phyloP scores from a whole-genome alignment of 2,888 invertebrate species.

The Limnephilus marmoratus region DNA sequence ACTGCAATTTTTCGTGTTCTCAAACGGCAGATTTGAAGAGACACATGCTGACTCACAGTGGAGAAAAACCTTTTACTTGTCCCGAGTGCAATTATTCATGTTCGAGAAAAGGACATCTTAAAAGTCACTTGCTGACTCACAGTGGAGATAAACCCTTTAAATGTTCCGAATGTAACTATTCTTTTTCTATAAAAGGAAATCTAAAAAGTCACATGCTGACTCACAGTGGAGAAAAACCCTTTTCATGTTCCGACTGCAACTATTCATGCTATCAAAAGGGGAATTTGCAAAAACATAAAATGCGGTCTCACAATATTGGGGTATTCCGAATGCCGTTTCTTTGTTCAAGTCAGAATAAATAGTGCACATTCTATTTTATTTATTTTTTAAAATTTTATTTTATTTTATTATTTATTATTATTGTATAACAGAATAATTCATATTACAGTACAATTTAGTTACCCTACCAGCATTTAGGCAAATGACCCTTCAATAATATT shows the following conservation, averaged over 20 bases:
- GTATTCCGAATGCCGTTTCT: too few species aligned
- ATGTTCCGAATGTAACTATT: background rate
- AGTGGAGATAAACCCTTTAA: background rate
- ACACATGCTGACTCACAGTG: slow-evolving; percentile 16
- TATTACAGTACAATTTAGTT: too few species aligned
- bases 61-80: background rate
- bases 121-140: background rate
- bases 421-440: too few species aligned
- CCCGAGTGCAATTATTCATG: background rate
- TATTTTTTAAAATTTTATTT: too few species aligned
- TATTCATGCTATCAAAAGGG: background rate
- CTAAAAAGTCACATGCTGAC: background rate
- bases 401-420: too few species aligned
- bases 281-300: background rate
- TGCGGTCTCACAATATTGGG: too few species aligned
- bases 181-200: background rate
- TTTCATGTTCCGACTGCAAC: background rate
- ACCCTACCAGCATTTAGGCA: too few species aligned
- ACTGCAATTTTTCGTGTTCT: background rate
- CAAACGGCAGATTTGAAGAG: background rate
- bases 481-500: too few species aligned
- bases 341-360: too few species aligned
- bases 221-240: background rate
- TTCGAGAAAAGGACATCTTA: too few species aligned
- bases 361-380: too few species aligned